phyloP scores from a whole-genome alignment of 2,113 vertebrate genomes.

The Python bivittatus region DNA sequence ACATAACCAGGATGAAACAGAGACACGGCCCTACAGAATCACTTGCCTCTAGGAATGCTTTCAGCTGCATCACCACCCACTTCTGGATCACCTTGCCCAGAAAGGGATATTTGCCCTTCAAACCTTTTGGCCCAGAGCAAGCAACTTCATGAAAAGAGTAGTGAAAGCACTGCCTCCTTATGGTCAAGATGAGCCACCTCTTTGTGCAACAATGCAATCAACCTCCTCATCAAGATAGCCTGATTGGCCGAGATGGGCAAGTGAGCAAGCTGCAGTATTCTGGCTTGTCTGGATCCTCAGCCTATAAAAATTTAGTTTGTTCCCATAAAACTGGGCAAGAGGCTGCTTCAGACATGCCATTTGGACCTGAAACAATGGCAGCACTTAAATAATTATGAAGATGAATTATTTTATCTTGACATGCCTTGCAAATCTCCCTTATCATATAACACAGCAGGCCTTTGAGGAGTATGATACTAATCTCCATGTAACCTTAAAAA shows the following conservation, averaged over 20 bases:
- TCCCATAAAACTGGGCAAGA: not conserved
- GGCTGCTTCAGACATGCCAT: not conserved
- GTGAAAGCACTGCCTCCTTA: not conserved
- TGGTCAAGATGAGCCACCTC: not conserved
- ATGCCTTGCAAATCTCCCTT: not conserved
- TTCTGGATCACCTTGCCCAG: not conserved
- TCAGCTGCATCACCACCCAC: not conserved
- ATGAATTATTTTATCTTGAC: not conserved
- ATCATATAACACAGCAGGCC: not conserved
- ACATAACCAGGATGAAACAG: not conserved
- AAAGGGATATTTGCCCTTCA: not conserved
- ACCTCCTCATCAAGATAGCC: not conserved
- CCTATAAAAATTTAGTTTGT: not conserved
- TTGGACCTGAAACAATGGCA: not conserved
- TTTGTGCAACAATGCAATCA: not conserved
- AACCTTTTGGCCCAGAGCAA: not conserved
- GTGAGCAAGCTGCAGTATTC: too few species aligned
- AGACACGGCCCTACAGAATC: not conserved
- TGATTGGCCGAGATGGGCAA: not conserved
- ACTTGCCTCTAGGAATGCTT: not conserved
- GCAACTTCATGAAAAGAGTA: not conserved
- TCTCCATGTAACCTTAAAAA: not conserved
- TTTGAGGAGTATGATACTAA: not conserved
- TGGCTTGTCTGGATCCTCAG: too few species aligned
- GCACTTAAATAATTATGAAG: not conserved